These are phyloP conservation scores for Murina feae DNA, from an alignment of 2,113 vertebrate genomes.

Conservation along the genomic window DNA sequence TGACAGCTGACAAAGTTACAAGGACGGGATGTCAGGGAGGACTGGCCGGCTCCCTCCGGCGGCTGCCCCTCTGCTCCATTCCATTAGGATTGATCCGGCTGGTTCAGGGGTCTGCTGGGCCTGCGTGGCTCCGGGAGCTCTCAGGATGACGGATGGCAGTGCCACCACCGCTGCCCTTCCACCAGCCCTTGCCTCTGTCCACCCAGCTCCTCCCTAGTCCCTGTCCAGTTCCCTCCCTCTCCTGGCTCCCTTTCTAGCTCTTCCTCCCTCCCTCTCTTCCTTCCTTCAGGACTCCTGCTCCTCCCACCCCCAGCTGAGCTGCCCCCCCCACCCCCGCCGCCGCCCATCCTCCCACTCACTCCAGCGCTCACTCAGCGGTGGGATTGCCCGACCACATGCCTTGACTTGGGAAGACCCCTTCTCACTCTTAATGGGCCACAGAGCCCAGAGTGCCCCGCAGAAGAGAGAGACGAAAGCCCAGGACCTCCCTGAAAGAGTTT, in stretches of 20 bases:
- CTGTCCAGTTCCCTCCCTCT: neutral
- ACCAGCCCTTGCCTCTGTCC: neutral
- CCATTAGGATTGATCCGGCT: slow-evolving; percentile 64
- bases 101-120: slow-evolving; percentile 42
- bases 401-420: neutral
- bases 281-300: neutral
- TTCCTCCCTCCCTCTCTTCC: neutral
- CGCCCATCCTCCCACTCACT: rapidly evolving
- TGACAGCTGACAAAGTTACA: slow-evolving; percentile 60
- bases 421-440: neutral
- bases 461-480: neutral
- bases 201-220: neutral
- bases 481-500: neutral
- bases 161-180: neutral
- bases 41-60: neutral
- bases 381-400: neutral
- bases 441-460: neutral
- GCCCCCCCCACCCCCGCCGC: neutral
- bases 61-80: slow-evolving; percentile 44
- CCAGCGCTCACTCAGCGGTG: neutral
- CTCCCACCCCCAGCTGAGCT: rapidly evolving
- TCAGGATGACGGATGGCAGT: slow-evolving; percentile 48
- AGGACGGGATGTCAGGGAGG: slow-evolving; percentile 11
- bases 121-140: slow-evolving; percentile 44
- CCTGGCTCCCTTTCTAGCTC: neutral